Conservation (phyloP, 2,888 invertebrate genomes). For the Phaedon cochleariae region DNA sequence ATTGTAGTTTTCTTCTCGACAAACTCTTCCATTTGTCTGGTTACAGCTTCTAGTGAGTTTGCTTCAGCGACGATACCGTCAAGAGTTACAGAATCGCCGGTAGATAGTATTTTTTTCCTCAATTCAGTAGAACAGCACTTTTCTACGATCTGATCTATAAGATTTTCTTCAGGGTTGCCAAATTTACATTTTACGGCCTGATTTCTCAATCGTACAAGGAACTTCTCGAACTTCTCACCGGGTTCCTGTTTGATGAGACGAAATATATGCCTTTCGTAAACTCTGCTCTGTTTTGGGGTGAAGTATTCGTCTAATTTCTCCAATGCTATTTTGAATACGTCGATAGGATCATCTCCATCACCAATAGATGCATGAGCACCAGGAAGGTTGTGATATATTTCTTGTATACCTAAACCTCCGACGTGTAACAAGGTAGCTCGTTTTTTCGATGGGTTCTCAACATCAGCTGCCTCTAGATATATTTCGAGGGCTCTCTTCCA, state of each 20-base stretch:
- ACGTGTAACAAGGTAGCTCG: too few species aligned
- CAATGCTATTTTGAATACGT: too few species aligned
- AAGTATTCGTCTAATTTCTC: constrained; percentile 45
- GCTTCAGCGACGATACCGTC: constrained; percentile 35
- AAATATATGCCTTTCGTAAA: constrained; percentile 50
- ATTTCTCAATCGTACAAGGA: constrained; percentile 42
- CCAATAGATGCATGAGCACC: too few species aligned
- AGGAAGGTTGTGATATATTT: too few species aligned
- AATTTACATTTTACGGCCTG: constrained; percentile 37
- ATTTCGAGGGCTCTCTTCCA: too few species aligned
- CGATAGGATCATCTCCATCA: too few species aligned
- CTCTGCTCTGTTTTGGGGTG: constrained; percentile 42
- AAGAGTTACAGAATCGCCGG: constrained; percentile 34
- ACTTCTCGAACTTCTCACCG: constrained; percentile 51
- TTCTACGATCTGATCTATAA: constrained; percentile 47
- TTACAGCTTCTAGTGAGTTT: constrained; percentile 35
- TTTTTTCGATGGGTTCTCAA: too few species aligned
- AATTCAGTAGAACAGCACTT: constrained; percentile 42
- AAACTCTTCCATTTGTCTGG: constrained; percentile 28
- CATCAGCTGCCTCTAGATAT: too few species aligned
- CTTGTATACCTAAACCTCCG: too few species aligned
- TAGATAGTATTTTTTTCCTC: constrained; percentile 38
- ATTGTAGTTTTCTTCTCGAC: too few species aligned
- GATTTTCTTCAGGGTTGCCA: constrained; percentile 30
- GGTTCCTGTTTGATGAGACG: constrained; percentile 46